Conservation (phyloP, 1,140 invertebrate genomes). For the Subanguina moxae region DNA sequence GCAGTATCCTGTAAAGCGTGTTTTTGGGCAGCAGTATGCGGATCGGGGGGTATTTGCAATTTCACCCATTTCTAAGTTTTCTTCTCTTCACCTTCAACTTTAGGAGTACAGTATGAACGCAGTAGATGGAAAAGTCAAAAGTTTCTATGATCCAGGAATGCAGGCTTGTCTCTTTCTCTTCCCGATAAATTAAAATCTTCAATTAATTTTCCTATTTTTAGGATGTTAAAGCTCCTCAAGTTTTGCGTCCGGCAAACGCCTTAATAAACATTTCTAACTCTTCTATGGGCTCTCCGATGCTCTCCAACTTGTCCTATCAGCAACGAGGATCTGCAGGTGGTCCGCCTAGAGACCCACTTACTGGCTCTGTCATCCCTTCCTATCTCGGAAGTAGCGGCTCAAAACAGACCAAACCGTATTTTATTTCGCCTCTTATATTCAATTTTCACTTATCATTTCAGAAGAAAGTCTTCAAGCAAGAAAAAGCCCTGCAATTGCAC, state of each 20-base stretch:
- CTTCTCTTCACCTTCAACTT: too few species aligned
- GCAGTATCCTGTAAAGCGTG: too few species aligned
- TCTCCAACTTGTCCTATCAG: neutral
- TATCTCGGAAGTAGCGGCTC: neutral
- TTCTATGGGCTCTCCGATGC: neutral
- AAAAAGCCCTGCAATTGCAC: constrained; percentile 96
- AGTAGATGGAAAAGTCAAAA: too few species aligned
- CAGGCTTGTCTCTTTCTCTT: too few species aligned
- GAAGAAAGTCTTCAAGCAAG: constrained; percentile 47
- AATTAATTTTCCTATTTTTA: neutral
- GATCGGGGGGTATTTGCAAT: too few species aligned
- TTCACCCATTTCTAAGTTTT: too few species aligned
- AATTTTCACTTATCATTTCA: constrained; percentile 15
- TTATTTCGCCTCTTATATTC: neutral
- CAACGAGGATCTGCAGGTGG: neutral
- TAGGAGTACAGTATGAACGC: too few species aligned
- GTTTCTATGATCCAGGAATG: too few species aligned
- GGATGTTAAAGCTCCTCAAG: neutral
- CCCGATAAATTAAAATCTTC: too few species aligned
- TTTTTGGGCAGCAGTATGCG: too few species aligned
- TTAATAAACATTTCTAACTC: neutral
- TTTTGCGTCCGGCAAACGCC: neutral
- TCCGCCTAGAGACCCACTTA: neutral
- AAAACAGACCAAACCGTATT: neutral
- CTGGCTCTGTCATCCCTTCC: neutral